A percentile compares a stretch with the other conserved stretches of the same genome.
These are phyloP conservation scores for Philopotamus ludificatus DNA, from an alignment of 1,140 invertebrate genomes.

Conservation along the genomic window DNA sequence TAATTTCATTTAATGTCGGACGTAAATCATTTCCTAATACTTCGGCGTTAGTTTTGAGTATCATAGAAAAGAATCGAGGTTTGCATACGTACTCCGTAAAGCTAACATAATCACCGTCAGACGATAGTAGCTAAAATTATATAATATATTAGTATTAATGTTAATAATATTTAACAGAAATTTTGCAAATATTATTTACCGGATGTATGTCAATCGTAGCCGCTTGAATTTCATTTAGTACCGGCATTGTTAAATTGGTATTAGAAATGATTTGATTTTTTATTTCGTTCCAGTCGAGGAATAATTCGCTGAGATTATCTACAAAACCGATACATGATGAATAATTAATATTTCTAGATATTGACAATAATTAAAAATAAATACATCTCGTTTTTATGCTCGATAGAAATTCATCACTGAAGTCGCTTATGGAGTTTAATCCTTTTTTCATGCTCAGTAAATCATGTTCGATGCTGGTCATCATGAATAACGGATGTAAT, in stretches of 20 bases:
- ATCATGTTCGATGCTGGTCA: conserved; percentile 45
- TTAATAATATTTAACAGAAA: background rate
- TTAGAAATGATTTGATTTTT: conserved; percentile 45
- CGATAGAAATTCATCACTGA: conserved; percentile 46
- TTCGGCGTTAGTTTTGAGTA: conserved; percentile 3
- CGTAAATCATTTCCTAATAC: too few relatives aligned
- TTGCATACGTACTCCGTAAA: conserved; percentile 22
- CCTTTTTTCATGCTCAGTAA: conserved; percentile 44
- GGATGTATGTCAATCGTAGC: conserved; percentile 47
- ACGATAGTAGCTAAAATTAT: conserved; percentile 8
- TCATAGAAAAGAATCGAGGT: background rate
- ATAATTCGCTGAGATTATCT: conserved; percentile 49
- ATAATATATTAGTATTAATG: background rate
- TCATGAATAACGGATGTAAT: conserved; percentile 48
- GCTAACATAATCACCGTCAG: conserved; percentile 6
- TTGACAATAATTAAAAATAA: too few relatives aligned
- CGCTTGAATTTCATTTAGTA: conserved; percentile 43
- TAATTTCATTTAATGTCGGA: conserved; percentile 37
- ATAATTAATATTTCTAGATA: conserved; percentile 3
- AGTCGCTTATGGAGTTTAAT: conserved; percentile 40
- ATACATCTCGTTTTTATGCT: too few relatives aligned
- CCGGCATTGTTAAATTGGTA: conserved; percentile 43
- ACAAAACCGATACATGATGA: conserved; percentile 23
- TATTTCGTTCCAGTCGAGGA: conserved; percentile 48
- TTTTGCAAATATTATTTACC: conserved; percentile 25